Percentiles rank a stretch among this genome's conserved stretches.
These are phyloP conservation scores for Villa cingulata DNA, from an alignment of 2,888 invertebrate genomes.

Conservation along the genomic window DNA sequence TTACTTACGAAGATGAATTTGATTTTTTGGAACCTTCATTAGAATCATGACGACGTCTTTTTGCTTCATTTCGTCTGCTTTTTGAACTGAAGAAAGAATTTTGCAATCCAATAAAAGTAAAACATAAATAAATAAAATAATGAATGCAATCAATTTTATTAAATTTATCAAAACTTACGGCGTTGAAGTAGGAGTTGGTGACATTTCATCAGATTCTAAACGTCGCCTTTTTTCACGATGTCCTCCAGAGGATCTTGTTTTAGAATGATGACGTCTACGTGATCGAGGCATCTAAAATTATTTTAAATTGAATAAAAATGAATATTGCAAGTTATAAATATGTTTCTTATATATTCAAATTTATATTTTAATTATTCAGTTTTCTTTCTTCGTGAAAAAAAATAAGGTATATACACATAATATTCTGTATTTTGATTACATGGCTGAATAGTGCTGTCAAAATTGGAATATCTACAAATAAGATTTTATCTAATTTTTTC, in stretches of 20 bases:
- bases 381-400: no score
- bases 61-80: conserved; percentile 28
- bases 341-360: no score
- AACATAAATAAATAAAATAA: no score
- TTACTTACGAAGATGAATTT: conserved; percentile 11
- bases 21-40: conserved; percentile 37
- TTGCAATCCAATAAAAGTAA: no score
- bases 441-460: no score
- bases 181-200: conserved; percentile 5
- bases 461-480: no score
- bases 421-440: no score
- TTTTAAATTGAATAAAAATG: background rate
- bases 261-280: conserved; percentile 63
- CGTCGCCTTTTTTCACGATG: conserved; percentile 52
- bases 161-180: conserved; percentile 6
- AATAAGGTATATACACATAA: no score
- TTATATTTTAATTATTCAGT: no score
- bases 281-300: conserved; percentile 64
- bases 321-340: no score
- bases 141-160: no score
- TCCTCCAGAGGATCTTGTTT: conserved; percentile 39
- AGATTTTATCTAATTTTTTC: no score
- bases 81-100: background rate
- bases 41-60: conserved; percentile 50
- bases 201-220: conserved; percentile 45